Evolutionary conservation across 2,797 vertebrate genomes (phyloP).

Genomic region (Strix occidentalis): DNA sequence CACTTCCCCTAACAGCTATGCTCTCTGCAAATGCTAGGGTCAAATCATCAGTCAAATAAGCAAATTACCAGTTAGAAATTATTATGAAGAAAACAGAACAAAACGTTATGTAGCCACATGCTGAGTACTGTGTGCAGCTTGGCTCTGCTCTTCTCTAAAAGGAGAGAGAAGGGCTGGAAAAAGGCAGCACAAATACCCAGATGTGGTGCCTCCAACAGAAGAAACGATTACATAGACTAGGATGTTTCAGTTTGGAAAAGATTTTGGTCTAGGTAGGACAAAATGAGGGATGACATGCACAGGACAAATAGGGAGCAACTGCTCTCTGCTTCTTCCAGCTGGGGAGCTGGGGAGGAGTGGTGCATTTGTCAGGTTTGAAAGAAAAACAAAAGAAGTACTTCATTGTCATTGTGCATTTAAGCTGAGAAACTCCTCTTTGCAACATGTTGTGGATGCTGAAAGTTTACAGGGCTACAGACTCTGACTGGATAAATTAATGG

Average conservation of each 20-base stretch:
- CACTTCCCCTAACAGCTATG: not conserved
- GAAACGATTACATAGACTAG: not conserved
- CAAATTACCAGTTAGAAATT: not conserved
- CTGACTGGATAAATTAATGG: not conserved
- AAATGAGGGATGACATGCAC: not conserved
- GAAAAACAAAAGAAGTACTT: not conserved
- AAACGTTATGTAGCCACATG: not conserved
- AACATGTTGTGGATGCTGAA: not conserved
- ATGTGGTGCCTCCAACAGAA: not conserved
- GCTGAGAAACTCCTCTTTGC: not conserved
- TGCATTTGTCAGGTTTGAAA: not conserved
- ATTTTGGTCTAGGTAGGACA: not conserved
- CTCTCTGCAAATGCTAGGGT: not conserved
- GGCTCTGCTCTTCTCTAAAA: not conserved
- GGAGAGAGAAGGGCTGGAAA: not conserved
- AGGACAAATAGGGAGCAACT: not conserved
- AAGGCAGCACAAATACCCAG: not conserved
- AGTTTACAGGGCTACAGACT: not conserved
- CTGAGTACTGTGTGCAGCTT: not conserved
- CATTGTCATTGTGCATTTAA: not conserved
- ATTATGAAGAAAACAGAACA: not conserved
- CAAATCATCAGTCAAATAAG: not conserved
- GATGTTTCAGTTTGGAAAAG: not conserved
- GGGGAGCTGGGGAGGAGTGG: accelerated
- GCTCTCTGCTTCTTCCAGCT: not conserved